Base-by-base conservation (phyloP, 2,888 invertebrate species). In the Mystacides longicornis region DNA sequence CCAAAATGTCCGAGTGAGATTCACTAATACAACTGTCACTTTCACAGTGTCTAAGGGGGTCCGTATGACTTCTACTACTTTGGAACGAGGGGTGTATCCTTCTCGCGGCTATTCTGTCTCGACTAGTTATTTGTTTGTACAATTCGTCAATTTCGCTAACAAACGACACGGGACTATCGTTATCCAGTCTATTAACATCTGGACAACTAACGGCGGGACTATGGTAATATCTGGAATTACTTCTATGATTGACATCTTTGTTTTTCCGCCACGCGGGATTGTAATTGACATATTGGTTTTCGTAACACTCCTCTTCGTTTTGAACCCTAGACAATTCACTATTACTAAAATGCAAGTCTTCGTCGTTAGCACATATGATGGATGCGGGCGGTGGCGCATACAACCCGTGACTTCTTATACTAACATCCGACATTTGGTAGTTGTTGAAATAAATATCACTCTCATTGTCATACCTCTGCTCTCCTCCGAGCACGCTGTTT, bases 111-210 rank as follows among this genome's bases (percentile, higher is more conserved):
- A 72, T 71, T 53, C 69, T 68, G 52, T 72, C 71, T 56, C 73
- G 66, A 62, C 81, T 73, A 16, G 80, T 77, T 46, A 86, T 86
- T 64, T 83, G 83, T 63, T 86, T 83, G 66, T 86, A 86, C 7
- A 86, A 71, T 65, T 85, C 85, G 64, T 86, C 86, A 50, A 86
- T 72, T 62, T 82, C 82, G 64, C 81, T 81, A 45, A 71, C 65
- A 60, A 74, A 73, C 0, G 77, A 76, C 20, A 72, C 71, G 0
- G 77, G 75, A 31, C 62, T 62, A 54, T 74, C 72, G 5, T 5
- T 5, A 33, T 74, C 72, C 2, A 73, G 72, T 2, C 75, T 63
- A 58, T 75, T 74, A 0, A 75, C 76, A 59, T 75, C 76, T 0
- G 75, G 75, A 64, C 76, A 75, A 55, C 75, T 75, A 2, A 74